A percentile compares a stretch with the other conserved stretches of the same genome.
These are phyloP conservation scores for Ctena decussata DNA, from an alignment of 2,888 invertebrate genomes.

Conservation along the genomic window DNA sequence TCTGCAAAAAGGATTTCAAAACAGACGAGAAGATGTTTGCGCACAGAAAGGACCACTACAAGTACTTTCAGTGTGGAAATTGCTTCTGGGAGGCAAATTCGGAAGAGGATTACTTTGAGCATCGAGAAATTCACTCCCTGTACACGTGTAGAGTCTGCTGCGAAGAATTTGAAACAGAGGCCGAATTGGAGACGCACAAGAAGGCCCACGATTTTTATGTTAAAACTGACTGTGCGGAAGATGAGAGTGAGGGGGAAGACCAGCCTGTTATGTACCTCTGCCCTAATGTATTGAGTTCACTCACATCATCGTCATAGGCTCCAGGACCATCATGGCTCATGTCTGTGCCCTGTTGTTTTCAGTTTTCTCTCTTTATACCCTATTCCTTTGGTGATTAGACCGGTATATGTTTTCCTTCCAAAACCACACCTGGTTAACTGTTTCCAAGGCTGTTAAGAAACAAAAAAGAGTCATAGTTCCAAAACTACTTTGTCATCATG, in stretches of 20 bases:
- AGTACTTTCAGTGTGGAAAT: conserved; percentile 52
- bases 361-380: no score
- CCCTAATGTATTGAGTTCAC: conserved; percentile 50
- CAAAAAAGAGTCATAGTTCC: no score
- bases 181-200: conserved; percentile 41
- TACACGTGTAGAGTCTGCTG: conserved; percentile 54
- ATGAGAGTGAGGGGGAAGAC: conserved; percentile 36
- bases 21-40: conserved; percentile 59
- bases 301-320: neutral
- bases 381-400: no score
- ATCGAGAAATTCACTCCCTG: conserved; percentile 50
- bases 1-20: conserved; percentile 57
- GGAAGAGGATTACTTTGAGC: conserved; percentile 56
- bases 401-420: no score
- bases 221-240: conserved; percentile 31
- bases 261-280: conserved; percentile 49
- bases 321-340: no score
- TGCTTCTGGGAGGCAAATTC: conserved; percentile 46
- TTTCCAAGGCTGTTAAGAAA: no score
- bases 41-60: conserved; percentile 57
- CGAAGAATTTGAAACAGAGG: conserved; percentile 51
- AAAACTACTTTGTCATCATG: no score
- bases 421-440: no score
- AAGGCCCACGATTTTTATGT: conserved; percentile 62
- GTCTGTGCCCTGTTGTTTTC: no score